Base-by-base conservation (phyloP, 1,140 invertebrate genomes). In the Lucilia cuprina region DNA sequence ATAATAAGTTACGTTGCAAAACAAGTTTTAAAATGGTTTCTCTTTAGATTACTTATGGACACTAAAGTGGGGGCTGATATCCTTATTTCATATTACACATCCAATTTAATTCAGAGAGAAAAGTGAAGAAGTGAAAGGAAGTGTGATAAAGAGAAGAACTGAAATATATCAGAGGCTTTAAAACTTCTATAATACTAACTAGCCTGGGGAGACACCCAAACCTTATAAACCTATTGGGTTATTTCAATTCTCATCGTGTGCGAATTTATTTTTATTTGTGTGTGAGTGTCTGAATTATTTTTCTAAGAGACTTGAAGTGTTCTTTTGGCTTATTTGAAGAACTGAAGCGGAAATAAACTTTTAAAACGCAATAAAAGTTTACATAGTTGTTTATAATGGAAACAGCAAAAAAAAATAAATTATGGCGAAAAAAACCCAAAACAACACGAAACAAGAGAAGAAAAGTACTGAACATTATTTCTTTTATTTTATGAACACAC, bases 301-400 rank as follows among this genome's bases (percentile, higher is more conserved):
- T 70, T 55, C 13, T 80, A 21, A 19, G 41, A 19, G 35, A 49
- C 77, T 49, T 80, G 0, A 80, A 80, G 77, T 80, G 77, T 49
- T 80, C 77, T 80, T 70, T 80, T 80, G 77, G 77, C 41, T 80
- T 47, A 80, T 80, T 80, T 80, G 77, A 80, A 80, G 77, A 80
- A 80, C 35, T 80, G 77, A 80, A 80, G 77, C 77, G 77, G 77
- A 80, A 80, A 80, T 80, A 80, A 80, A 80, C 77, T 80, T 80
- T 80, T 80, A 80, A 80, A 80, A 80, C 77, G 77, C 77, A 80
- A 80, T 80, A 80, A 80, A 80, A 80, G 41, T 80, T 80, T 49
- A 49, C 47, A 49, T 30, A 49, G 77, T 49, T 49, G 77, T 49
- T n/a, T 49, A 19, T 49, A 34, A 80, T 80, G 34, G 13, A 77